Conservation (phyloP, 2,113 vertebrate genomes). For the Lepisosteus osseus region DNA sequence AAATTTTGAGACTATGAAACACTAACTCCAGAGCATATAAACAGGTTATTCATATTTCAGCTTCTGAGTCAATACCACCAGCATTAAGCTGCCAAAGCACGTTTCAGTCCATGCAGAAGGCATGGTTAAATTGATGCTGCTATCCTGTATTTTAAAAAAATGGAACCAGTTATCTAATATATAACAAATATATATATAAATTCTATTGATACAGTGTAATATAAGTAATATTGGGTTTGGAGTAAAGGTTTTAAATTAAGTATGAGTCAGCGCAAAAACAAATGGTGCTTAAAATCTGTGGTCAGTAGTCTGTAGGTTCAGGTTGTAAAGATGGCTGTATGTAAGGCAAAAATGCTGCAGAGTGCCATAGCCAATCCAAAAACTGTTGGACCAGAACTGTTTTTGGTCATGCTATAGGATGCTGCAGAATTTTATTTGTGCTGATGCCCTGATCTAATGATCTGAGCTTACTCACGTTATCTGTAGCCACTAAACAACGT, state of each 20-base stretch:
- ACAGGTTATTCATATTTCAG: conserved; percentile 38
- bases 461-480: not conserved
- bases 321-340: not conserved
- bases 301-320: conserved; percentile 27
- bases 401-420: too few relatives aligned
- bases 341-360: not conserved
- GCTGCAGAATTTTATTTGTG: not conserved
- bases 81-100: conserved; percentile 66
- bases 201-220: conserved; percentile 63
- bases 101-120: conserved; percentile 50
- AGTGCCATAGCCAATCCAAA: not conserved
- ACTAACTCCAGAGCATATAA: conserved; percentile 9
- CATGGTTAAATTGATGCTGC: conserved; percentile 72
- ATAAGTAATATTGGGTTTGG: conserved; percentile 59
- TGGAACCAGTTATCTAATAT: conserved; percentile 66
- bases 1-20: conserved; percentile 1
- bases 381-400: too few relatives aligned
- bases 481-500: not conserved
- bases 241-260: conserved; percentile 42
- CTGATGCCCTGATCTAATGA: not conserved
- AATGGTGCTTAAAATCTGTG: conserved; percentile 44
- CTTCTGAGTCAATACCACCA: conserved; percentile 44
- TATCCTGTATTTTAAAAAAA: conserved; percentile 70
- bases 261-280: conserved; percentile 30
- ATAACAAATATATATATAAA: conserved; percentile 61